Base-by-base conservation (phyloP, 2,797 vertebrate species). In the Catamblyrhynchus diadema region DNA sequence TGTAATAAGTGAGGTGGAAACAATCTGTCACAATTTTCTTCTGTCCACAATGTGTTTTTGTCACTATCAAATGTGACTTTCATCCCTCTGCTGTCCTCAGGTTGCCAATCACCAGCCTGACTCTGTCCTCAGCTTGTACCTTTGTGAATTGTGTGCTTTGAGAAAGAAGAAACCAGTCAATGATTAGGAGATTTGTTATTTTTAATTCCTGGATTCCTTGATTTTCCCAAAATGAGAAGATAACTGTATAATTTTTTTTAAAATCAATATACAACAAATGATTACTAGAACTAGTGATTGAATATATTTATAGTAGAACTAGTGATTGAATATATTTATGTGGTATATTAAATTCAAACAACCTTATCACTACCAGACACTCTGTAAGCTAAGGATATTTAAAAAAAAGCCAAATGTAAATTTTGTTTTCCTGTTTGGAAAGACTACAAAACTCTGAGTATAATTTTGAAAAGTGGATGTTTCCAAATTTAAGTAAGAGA, bases 381-480 rank as follows among this genome's bases (percentile, higher is more conserved):
- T 41, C 65, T 41, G 32, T 59, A 64, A 73, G 79, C 25, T 90
- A 95, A 94, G 25, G 37, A n/a, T 27, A 90, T 47, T 92, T n/a
- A 1, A 35, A 78, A 59, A 81, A 67, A 60, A 74, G 53, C n/a
- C 10, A 82, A 94, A 81, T 24, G 47, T 33, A 89, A 94, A 80
- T 82, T 67, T 60, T 53, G 53, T 53, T 41, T 74, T 77, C 69
- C 30, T 83, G 15, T 90, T 96, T 84, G 70, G 77, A 79, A 75
- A 85, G 56, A 45, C 60, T 82, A 69, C 25, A 86, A 72, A 88
- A 96, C 50, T 84, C 89, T 53, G 27, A 81, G 77, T 54, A 81
- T 69, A 66, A 90, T 59, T 87, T 94, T 93, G 86, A 71, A 94
- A 96, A 97, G n/a, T 23, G 81, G 45, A 94, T 93, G 67, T 60